A percentile compares a stretch with the other conserved stretches of the same genome.
phyloP scores from a whole-genome alignment of 1,140 invertebrate species.

The Dendrolimus punctatus region DNA sequence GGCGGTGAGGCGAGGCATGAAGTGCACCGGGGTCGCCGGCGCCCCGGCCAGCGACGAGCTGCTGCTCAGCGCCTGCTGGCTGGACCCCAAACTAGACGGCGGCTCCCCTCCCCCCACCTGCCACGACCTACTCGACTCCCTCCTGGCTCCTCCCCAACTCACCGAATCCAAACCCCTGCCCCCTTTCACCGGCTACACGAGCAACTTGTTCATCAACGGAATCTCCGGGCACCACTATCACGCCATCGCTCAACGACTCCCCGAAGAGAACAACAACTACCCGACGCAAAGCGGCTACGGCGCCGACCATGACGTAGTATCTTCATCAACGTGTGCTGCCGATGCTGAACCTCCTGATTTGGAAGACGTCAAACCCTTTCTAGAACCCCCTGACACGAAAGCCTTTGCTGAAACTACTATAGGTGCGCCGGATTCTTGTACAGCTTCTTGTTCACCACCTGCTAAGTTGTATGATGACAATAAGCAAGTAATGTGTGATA shows the following conservation, averaged over 20 bases:
- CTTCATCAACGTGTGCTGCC: conserved; percentile 76
- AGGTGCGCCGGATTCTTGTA: conserved; percentile 52
- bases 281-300: conserved; percentile 74
- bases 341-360: conserved; percentile 72
- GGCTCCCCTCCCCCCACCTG: conserved; percentile 43
- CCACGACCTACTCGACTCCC: conserved; percentile 72
- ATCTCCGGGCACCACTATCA: conserved; percentile 91
- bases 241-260: conserved; percentile 81
- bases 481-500: conserved; percentile 77
- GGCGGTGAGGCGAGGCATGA: conserved; percentile 61
- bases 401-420: conserved; percentile 50
- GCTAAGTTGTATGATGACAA: conserved; percentile 57
- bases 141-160: conserved; percentile 76
- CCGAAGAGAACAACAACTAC: conserved; percentile 79
- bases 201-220: conserved; percentile 86
- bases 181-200: conserved; percentile 88
- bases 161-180: conserved; percentile 90
- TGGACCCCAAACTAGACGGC: conserved; percentile 63
- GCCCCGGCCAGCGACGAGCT: conserved; percentile 62
- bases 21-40: conserved; percentile 45
- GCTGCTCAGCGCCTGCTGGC: conserved; percentile 72
- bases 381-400: conserved; percentile 70
- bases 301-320: conserved; percentile 77
- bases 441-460: conserved; percentile 57
- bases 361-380: conserved; percentile 75